phyloP scores from a whole-genome alignment of 2,113 vertebrate genomes.

The Scytalopus superciliaris region DNA sequence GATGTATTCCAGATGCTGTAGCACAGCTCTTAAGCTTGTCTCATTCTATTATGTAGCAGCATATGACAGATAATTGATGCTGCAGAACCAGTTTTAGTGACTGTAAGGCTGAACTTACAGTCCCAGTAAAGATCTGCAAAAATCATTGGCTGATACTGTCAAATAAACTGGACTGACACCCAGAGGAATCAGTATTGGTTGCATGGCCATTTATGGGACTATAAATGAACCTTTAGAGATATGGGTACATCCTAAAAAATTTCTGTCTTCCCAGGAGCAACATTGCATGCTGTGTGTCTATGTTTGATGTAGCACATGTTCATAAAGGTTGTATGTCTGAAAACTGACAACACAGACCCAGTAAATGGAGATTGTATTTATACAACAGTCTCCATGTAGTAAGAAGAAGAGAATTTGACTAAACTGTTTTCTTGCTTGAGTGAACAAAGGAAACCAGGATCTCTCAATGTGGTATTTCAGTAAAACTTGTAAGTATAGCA shows the following conservation, averaged over 20 bases:
- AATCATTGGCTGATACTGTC: neutral
- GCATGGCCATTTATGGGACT: neutral
- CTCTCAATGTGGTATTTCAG: neutral
- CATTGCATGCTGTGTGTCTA: neutral
- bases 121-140: neutral
- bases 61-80: neutral
- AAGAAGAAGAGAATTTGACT: neutral
- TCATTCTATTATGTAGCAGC: rapidly evolving
- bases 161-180: neutral
- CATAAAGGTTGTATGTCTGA: neutral
- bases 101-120: neutral
- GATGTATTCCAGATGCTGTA: neutral
- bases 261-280: neutral
- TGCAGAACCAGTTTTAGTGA: neutral
- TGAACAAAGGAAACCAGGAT: neutral
- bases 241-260: neutral
- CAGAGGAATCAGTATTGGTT: neutral
- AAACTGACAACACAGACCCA: neutral
- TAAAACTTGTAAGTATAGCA: neutral
- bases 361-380: neutral
- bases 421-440: neutral
- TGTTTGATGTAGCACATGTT: neutral
- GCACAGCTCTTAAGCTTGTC: neutral
- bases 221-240: neutral
- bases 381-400: neutral